Base-by-base conservation (phyloP, 1,140 invertebrate genomes). In the Drosophila repletoides region DNA sequence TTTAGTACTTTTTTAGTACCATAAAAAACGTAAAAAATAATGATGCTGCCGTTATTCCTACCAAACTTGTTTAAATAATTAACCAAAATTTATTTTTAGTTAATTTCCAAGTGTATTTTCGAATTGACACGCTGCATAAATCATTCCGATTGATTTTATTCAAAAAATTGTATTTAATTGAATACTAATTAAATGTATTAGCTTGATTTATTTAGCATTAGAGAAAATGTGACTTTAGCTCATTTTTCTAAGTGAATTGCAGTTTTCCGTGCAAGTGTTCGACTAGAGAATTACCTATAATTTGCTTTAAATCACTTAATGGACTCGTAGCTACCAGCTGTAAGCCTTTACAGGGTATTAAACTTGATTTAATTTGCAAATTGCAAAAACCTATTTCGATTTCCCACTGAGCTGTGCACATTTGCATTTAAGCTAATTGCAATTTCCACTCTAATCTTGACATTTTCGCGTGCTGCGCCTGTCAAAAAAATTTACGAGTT, bases 371-470 rank as follows among this genome's bases (percentile, higher is more conserved):
- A 15, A 56, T 38, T 59, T 40, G 24, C 51, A 29, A 58, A 48
- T 45, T 53, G 10, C 14, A n/a, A n/a, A n/a, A n/a, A n/a, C n/a
- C n/a, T n/a, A 64, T 34, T 15, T 29, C 9, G 40, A 55, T 36
- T 45, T 26, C 14, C 34, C 22, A 10, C 26, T 24, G 38, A 43
- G 22, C 10, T 31, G 5, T 6, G 7, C 12, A 7, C 6, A 65
- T 65, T 65, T 65, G 61, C 61, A 65, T 65, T 65, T 65, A 10
- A 48, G 43, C 53, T 59, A 41, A 65, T 59, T 65, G 61, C 53
- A 49, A 33, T 49, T 49, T 65, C 17, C 19, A 26, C 6, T 28
- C 28, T 41, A 59, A 65, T 53, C 61, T 59, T 40, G 34, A 10
- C 61, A 52, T 21, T 28, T 31, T 52, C 5, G 41, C 58, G 48